Percentiles rank a stretch among this genome's conserved stretches.
Evolutionary conservation across 1,140 invertebrate species (phyloP).

Genomic region (Elymnias hypermnestra): DNA sequence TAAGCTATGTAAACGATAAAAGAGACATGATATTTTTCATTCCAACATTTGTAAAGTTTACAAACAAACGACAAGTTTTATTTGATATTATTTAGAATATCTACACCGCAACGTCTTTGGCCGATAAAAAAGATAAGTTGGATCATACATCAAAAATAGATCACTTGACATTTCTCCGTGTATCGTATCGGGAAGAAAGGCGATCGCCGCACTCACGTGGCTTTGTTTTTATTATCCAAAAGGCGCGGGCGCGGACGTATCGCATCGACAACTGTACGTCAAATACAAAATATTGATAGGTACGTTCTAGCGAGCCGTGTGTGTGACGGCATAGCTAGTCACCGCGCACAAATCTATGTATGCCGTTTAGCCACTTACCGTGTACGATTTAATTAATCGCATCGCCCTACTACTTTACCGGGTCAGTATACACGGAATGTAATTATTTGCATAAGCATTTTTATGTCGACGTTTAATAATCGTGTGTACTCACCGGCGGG

Average conservation of each 20-base stretch:
- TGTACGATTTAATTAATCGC: slow-evolving; percentile 37
- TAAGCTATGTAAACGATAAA: too few species aligned
- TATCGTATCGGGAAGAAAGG: slow-evolving; percentile 33
- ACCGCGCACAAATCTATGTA: slow-evolving; percentile 15
- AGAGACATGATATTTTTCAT: too few species aligned
- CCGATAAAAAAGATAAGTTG: slow-evolving; percentile 65
- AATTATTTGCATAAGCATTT: slow-evolving; percentile 56
- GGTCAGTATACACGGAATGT: slow-evolving; percentile 37
- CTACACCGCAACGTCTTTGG: slow-evolving; percentile 39
- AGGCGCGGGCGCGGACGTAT: slow-evolving; percentile 26
- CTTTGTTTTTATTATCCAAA: slow-evolving; percentile 67
- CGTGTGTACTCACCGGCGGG: slow-evolving; percentile 53
- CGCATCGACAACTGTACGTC: slow-evolving; percentile 47
- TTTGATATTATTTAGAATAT: slow-evolving; percentile 3
- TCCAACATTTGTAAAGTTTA: too few species aligned
- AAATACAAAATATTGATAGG: slow-evolving; percentile 19
- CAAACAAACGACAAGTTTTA: slow-evolving; percentile 1
- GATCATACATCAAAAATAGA: slow-evolving; percentile 62
- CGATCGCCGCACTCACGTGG: slow-evolving; percentile 54
- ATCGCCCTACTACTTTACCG: slow-evolving; percentile 26
- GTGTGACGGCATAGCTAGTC: slow-evolving; percentile 12
- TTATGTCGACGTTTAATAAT: slow-evolving; percentile 23
- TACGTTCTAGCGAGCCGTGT: neutral
- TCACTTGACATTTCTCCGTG: slow-evolving; percentile 48
- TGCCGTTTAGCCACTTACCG: slow-evolving; percentile 16